Base-by-base conservation (phyloP, 1,140 invertebrate genomes). In the Drosophila mojavensis region DNA sequence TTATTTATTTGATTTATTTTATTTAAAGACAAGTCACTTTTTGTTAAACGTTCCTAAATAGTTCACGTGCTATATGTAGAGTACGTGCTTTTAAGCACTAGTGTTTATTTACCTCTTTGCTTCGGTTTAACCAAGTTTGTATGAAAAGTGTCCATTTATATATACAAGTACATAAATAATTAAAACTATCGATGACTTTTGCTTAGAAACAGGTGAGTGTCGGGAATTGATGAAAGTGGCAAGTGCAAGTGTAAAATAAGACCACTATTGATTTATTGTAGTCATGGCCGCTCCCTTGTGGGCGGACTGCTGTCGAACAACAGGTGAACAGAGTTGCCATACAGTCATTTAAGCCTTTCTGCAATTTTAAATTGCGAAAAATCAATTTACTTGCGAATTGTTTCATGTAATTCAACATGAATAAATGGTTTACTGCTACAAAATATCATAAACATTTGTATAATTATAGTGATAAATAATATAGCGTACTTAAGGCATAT, bases 281-380 rank as follows among this genome's bases (percentile, higher is more conserved):
- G 65, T 68, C 56, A 62, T 69, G 53, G 58, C 71, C 58, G 70
- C 70, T 73, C 70, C 51, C 65, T 50, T 69, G 58, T 74, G 65
- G 71, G 71, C 70, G 65, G 71, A 58, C 70, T 56, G 70, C 36
- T 59, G 58, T 81, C 78, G 78, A 61, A 84, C 81, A 84, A 84
- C 81, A 84, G 81, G 81, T 84, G 81, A 68, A 83, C 53, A 50
- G 65, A 6, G 71, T 63, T 74, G 71, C 65, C 71, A 69, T 47
- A 43, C 41, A 13, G n/a, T 13, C n/a, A 17, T 9, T 30, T 51
- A 60, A 54, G 26, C 43, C 39, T 65, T 54, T 65, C n/a, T 20
- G 24, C 15, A 50, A 66, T 41, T 61, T 36, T 39, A 45, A 39
- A 50, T 17, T 63, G n/a, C 13, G 39, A 47, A 73, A 73, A 73